Base-by-base conservation (phyloP, 2,113 vertebrate species). In the Cavia porcellus region DNA sequence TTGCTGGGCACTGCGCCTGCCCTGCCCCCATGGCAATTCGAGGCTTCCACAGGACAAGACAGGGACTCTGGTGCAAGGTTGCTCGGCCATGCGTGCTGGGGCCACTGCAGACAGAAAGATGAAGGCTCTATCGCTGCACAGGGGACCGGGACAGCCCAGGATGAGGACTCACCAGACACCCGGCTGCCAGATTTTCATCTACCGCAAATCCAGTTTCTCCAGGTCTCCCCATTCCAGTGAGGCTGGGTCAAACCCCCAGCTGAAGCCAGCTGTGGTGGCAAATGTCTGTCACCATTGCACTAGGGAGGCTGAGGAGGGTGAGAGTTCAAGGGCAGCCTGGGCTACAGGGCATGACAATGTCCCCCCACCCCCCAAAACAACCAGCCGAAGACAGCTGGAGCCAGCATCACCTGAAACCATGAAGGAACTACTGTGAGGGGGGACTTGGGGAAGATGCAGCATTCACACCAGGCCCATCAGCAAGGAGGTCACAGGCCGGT, bases 121-220 rank as follows among this genome's bases (percentile, higher is more conserved):
- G 13, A 25, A 0, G 1, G 35, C 8, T 32, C 45, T 15, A 61
- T 38, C 7, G 12, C 10, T 14, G 42, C 42, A 30, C 1, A 25
- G 25, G 25, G 42, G 1, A 75, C 52, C n/a, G 70, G 50, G 15
- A 52, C 28, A 12, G 0, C 20, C 7, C 24, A 0, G 2, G 57
- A 70, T 30, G 19, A 17, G 3, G 25, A 9, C 61, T 66, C 5
- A 74, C 8, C 8, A 20, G 28, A 45, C 0, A 0, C 32, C 70
- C 7, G 5, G 74, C 57, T 45, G 57, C 89, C 11, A 19, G 79
- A 19, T 20, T 20, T 7, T 12, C 80, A n/a, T 0, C 28, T 4
- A 6, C 6, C 2, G 87, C 45, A 70, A 55, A 59, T 2, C 72
- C 59, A 17, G 22, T 38, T 81, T 25, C 24, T 32, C 42, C 72